Base-by-base conservation (phyloP, 2,888 invertebrate genomes). In the Camptogramma bilineatum region DNA sequence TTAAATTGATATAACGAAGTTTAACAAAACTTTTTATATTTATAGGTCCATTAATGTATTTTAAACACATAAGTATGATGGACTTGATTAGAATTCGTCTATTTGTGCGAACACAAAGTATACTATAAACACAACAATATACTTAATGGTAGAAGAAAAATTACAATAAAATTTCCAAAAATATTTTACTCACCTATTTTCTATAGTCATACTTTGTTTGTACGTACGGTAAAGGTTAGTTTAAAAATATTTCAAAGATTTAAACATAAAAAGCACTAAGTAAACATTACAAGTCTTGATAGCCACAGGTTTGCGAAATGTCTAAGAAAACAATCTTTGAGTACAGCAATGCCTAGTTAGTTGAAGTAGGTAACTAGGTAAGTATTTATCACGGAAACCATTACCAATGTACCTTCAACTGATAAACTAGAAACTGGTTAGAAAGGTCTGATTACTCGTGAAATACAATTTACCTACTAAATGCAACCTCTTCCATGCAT, bases 321-420 rank as follows among this genome's bases (percentile, higher is more conserved):
- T 10, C 34, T 34, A 8, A 34, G 34, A 34, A 34, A 34, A 34
- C 9, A 34, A 34, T 34, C 34, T 10, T 10, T 10, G 34, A 34
- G 9, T 9, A 8, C 8, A 8, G 2, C 9, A 34, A 24, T 2
- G 2, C 9, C 10, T 34, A 34, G 9, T 10, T 34, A 34, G 28
- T 28, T 28, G 28, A 9, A 34, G 34, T 34, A 42, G 57, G 42
- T 16, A 42, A n/a, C 4, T 42, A 42, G 42, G 42, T n/a, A 42
- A 16, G 16, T 10, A 42, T 42, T 42, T 42, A 42, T 42, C 42
- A 42, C 16, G n/a, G 10, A 39, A 39, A 39, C 39, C 39, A 39
- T 39, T 39, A 39, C 39, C 10, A 9, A 39, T 39, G 39, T n/a
- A 39, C 39, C 10, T 39, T 10, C 13, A n/a, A 5, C 16, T 42